Base-by-base conservation (phyloP, 2,113 vertebrate species). In the Myrmecobius fasciatus region DNA sequence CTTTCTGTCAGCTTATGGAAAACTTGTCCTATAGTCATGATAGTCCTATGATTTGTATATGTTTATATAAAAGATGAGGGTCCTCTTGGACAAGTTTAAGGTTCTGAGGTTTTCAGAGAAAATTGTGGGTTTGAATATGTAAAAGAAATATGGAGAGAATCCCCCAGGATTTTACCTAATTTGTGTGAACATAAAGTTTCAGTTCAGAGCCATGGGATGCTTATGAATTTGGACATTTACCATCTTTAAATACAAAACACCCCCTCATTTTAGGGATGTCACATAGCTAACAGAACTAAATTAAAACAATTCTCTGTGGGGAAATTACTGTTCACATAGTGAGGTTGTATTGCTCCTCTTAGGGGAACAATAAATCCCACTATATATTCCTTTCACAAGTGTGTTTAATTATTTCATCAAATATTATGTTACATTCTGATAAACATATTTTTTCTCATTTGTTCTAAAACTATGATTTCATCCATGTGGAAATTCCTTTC, bases 401-500 rank as follows among this genome's bases (percentile, higher is more conserved):
- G 14, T 52, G 9, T 25, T 51, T 92, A 83, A 89, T 91, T 48
- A 89, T 94, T 91, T 94, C 25, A 53, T 25, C 51, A 52, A 94
- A 60, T 94, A 12, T 26, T 2, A 54, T 52, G 52, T 52, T 56
- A 89, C 67, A 43, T 83, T 24, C 14, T 83, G 67, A 83, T 83
- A 83, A 43, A 83, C 20, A 83, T 28, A 26, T 83, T 83, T 75
- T 83, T 2, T 20, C 17, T 17, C n/a, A 83, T 83, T 83, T 83
- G 36, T 22, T 83, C 67, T 83, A 8, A 83, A 83, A 8, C 17
- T 83, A 43, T 83, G 67, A 83, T 83, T 83, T 83, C 67, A 83
- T 83, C n/a, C 67, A 83, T 43, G 20, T 83, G n/a, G 67, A 83
- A 83, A 83, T 20, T 83, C 20, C n/a, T 43, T 83, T 83, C n/a